Conservation (phyloP, 2,888 invertebrate genomes). For the Volucella bombylans region DNA sequence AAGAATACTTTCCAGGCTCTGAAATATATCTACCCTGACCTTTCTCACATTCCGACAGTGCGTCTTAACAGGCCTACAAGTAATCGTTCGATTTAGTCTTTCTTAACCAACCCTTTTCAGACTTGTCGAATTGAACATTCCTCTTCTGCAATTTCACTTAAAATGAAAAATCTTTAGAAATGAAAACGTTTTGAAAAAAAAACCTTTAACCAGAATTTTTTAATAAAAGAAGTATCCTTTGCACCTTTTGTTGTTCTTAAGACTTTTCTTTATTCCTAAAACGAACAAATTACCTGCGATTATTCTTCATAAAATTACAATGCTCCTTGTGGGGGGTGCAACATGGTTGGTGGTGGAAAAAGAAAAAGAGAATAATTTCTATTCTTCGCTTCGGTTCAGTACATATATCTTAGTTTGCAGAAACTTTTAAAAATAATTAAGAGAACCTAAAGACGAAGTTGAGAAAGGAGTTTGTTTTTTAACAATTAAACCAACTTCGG, state of each 20-base stretch:
- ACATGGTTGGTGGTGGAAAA: too few relatives aligned
- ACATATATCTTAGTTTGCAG: conserved; percentile 12
- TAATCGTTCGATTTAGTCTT: too few relatives aligned
- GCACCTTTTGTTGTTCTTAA: background rate
- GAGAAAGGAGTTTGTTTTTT: conserved; percentile 4
- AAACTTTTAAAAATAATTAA: conserved; percentile 46
- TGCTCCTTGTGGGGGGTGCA: background rate
- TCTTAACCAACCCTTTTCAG: too few relatives aligned
- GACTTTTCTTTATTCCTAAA: background rate
- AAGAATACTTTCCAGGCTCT: too few relatives aligned
- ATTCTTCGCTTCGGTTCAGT: background rate
- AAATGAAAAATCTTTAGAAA: background rate
- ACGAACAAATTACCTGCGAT: conserved; percentile 28
- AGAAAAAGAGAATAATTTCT: background rate
- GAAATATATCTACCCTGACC: too few relatives aligned
- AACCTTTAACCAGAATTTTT: background rate
- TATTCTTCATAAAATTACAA: conserved; percentile 35
- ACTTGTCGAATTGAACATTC: too few relatives aligned
- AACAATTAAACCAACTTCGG: conserved; percentile 7
- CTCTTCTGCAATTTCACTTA: background rate
- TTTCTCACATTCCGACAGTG: too few relatives aligned
- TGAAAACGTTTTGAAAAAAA: background rate
- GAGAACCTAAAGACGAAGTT: conserved; percentile 17
- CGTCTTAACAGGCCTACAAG: too few relatives aligned
- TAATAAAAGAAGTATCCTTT: background rate